These are phyloP conservation scores for Ambastaia sidthimunki DNA, from an alignment of 2,797 vertebrate genomes.

Conservation along the genomic window DNA sequence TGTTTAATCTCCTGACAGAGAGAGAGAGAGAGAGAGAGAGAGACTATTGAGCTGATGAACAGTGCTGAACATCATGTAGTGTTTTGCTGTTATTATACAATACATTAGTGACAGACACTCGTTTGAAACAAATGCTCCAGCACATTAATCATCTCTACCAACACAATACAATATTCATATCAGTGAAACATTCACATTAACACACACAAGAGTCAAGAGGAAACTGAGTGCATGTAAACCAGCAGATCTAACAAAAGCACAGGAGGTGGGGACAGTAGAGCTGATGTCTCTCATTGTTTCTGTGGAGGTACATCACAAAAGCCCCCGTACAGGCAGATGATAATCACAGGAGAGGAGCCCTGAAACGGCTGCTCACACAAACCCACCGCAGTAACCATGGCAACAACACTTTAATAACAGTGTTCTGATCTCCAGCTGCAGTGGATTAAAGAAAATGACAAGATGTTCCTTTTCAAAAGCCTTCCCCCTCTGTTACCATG, in stretches of 20 bases:
- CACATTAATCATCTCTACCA: constrained; percentile 38
- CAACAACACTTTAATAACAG: constrained; percentile 99
- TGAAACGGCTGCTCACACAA: constrained; percentile 89
- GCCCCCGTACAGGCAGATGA: constrained; percentile 63
- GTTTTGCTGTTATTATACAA: background rate
- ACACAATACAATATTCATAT: constrained; percentile 13
- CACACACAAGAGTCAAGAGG: constrained; percentile 30
- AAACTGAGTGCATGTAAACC: constrained; percentile 32
- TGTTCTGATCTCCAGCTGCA: constrained; percentile 97
- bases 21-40: constrained; percentile 58
- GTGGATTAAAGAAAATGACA: constrained; percentile 99
- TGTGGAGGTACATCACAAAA: constrained; percentile 73
- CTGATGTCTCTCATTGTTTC: constrained; percentile 68
- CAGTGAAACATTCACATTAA: constrained; percentile 9
- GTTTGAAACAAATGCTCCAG: background rate
- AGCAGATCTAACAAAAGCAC: constrained; percentile 44
- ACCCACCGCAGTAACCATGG: constrained; percentile 89
- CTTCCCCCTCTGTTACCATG: constrained; percentile 85
- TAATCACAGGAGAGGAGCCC: constrained; percentile 65
- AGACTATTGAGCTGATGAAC: constrained; percentile 1
- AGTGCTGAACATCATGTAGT: background rate
- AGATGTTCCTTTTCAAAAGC: constrained; percentile 99
- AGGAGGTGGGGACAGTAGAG: constrained; percentile 34
- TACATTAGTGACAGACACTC: no score
- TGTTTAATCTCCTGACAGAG: constrained; percentile 92